Conservation (phyloP, 2,113 vertebrate genomes). For the Psettodes erumei region DNA sequence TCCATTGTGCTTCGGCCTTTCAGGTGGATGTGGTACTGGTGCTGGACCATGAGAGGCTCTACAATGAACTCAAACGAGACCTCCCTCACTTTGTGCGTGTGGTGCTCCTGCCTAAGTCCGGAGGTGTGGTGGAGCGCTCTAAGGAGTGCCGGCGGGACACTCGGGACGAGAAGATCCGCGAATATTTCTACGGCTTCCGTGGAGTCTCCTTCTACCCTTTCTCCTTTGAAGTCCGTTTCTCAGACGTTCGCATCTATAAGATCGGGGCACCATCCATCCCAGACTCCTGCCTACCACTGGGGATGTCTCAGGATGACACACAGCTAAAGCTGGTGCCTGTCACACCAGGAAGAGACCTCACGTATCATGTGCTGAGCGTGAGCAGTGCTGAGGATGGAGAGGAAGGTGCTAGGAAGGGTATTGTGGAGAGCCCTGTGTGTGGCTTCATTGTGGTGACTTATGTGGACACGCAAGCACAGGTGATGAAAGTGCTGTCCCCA, state of each 20-base stretch:
- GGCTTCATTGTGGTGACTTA: conserved; percentile 97
- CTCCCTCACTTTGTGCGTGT: conserved; percentile 96
- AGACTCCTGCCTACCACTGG: conserved; percentile 95
- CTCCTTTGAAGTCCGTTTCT: conserved; percentile 96
- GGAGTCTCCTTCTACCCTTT: conserved; percentile 93
- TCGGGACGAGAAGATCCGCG: conserved; percentile 93
- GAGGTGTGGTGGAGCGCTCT: conserved; percentile 94
- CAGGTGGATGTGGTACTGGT: conserved; percentile 98
- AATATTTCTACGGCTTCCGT: conserved; percentile 98
- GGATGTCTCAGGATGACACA: conserved; percentile 98
- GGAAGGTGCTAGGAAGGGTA: conserved; percentile 78
- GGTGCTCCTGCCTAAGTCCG: conserved; percentile 94
- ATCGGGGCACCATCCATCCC: conserved; percentile 97
- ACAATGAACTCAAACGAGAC: conserved; percentile 96
- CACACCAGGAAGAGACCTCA: conserved; percentile 94
- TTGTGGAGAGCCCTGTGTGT: conserved; percentile 92
- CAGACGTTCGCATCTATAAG: conserved; percentile 97
- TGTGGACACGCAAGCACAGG: conserved; percentile 92
- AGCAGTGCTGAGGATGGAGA: conserved; percentile 90
- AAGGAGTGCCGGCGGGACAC: conserved; percentile 94
- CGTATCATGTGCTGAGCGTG: conserved; percentile 95
- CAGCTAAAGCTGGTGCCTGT: conserved; percentile 97
- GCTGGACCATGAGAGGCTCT: conserved; percentile 96
- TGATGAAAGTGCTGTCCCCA: conserved; percentile 94
- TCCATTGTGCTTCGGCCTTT: conserved; percentile 95